These are phyloP conservation scores for Takifugu flavidus DNA, from an alignment of 2,113 vertebrate species.

Conservation along the genomic window DNA sequence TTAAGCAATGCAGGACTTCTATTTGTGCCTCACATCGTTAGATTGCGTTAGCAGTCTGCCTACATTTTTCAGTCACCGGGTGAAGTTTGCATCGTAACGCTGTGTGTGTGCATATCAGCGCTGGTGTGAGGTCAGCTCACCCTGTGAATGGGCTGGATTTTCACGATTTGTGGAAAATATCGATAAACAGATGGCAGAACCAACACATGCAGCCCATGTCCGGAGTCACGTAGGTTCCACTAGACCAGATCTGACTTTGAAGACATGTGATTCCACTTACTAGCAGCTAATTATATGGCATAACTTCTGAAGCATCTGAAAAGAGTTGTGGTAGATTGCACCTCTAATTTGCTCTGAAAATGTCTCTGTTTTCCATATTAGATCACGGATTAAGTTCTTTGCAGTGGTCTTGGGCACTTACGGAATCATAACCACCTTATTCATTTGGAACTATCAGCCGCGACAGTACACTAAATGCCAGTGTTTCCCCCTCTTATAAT, in stretches of 20 bases:
- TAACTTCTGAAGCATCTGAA: constrained; percentile 19
- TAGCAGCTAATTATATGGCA: constrained; percentile 29
- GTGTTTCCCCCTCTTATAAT: not conserved
- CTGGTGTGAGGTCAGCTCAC: constrained; percentile 33
- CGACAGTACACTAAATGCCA: not conserved
- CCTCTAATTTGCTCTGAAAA: constrained; percentile 13
- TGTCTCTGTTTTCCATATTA: constrained; percentile 6
- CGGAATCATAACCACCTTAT: not conserved
- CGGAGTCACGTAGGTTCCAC: constrained; percentile 61
- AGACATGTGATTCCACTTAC: constrained; percentile 50
- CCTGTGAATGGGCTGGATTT: not conserved
- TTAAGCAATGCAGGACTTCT: constrained; percentile 6
- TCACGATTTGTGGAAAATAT: constrained; percentile 17
- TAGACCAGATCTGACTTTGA: constrained; percentile 36
- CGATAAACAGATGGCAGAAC: constrained; percentile 46
- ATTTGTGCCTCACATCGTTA: not conserved
- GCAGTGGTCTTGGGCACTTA: constrained; percentile 8
- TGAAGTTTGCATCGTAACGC: constrained; percentile 44
- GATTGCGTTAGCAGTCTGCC: constrained; percentile 28
- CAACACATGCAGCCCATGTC: constrained; percentile 49
- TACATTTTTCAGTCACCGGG: constrained; percentile 33
- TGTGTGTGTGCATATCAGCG: constrained; percentile 26
- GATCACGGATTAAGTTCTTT: constrained; percentile 9
- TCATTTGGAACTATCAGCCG: not conserved
- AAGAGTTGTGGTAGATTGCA: constrained; percentile 19